These are phyloP conservation scores for Todiramphus chloris DNA, from an alignment of 2,113 vertebrate species.

Conservation along the genomic window DNA sequence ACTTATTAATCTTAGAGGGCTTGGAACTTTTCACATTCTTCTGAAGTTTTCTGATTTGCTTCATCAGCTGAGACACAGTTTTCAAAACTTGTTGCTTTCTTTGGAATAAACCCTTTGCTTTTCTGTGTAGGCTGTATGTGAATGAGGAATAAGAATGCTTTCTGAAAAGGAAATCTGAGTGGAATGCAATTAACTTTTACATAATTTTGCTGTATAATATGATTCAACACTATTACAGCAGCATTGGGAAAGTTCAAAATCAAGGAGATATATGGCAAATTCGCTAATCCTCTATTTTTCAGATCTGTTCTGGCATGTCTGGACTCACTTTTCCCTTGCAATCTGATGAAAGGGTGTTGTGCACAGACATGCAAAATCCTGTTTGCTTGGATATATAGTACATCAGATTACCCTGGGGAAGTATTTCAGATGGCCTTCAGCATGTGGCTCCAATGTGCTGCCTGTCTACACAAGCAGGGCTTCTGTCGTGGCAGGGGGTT, in stretches of 20 bases:
- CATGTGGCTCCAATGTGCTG: neutral
- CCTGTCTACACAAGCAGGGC: neutral
- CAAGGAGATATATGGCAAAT: conserved; percentile 11
- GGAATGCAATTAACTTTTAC: neutral
- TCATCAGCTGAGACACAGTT: neutral
- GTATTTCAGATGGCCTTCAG: neutral
- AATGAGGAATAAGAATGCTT: neutral
- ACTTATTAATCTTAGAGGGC: neutral
- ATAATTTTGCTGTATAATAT: neutral
- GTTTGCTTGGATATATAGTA: conserved; percentile 17
- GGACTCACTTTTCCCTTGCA: conserved; percentile 18
- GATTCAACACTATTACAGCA: neutral
- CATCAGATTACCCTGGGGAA: conserved; percentile 12
- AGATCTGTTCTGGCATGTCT: conserved; percentile 29
- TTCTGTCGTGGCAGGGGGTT: neutral
- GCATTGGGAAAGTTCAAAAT: conserved; percentile 26
- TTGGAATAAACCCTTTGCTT: neutral
- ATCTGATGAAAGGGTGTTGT: conserved; percentile 42
- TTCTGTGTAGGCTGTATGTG: neutral
- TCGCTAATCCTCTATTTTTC: conserved; percentile 44
- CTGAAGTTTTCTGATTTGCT: neutral
- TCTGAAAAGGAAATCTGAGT: neutral
- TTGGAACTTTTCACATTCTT: neutral
- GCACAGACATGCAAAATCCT: conserved; percentile 53
- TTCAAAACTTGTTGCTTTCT: neutral